Conservation (phyloP, 2,888 invertebrate species). For the Pollenia amentaria region DNA sequence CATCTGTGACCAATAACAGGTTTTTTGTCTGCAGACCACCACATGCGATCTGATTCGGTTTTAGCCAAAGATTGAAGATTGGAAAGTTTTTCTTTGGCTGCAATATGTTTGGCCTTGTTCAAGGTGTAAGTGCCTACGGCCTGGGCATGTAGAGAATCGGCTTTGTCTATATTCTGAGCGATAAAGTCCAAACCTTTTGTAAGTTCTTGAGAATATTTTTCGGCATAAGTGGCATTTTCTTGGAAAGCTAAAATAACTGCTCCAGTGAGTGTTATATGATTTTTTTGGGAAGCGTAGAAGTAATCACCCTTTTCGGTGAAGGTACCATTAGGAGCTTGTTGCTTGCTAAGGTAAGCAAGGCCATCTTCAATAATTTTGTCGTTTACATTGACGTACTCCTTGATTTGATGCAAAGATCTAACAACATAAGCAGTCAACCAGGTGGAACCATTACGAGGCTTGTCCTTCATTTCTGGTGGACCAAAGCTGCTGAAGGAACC, state of each 20-base stretch:
- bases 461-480: slow-evolving; percentile 80
- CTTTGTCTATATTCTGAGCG: slow-evolving; percentile 88
- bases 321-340: slow-evolving; percentile 90
- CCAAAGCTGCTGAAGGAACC: slow-evolving; percentile 96
- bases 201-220: slow-evolving; percentile 87
- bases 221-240: slow-evolving; percentile 85
- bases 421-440: slow-evolving; percentile 94
- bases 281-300: slow-evolving; percentile 88
- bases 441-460: slow-evolving; percentile 87
- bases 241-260: slow-evolving; percentile 90
- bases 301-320: slow-evolving; percentile 92
- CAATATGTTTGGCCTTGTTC: slow-evolving; percentile 89
- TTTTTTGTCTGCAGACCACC: slow-evolving; percentile 89
- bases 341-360: slow-evolving; percentile 88
- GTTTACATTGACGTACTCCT: slow-evolving; percentile 89
- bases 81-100: slow-evolving; percentile 85
- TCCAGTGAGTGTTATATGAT: slow-evolving; percentile 90
- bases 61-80: slow-evolving; percentile 86
- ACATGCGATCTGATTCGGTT: slow-evolving; percentile 88
- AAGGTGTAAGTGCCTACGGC: slow-evolving; percentile 92
- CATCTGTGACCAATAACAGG: slow-evolving; percentile 65
- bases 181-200: slow-evolving; percentile 92
- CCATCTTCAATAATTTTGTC: slow-evolving; percentile 87
- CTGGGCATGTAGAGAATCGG: slow-evolving; percentile 89
- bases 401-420: slow-evolving; percentile 90